These are phyloP conservation scores for Oreotrochilus melanogaster DNA, from an alignment of 2,113 vertebrate genomes.

Conservation along the genomic window DNA sequence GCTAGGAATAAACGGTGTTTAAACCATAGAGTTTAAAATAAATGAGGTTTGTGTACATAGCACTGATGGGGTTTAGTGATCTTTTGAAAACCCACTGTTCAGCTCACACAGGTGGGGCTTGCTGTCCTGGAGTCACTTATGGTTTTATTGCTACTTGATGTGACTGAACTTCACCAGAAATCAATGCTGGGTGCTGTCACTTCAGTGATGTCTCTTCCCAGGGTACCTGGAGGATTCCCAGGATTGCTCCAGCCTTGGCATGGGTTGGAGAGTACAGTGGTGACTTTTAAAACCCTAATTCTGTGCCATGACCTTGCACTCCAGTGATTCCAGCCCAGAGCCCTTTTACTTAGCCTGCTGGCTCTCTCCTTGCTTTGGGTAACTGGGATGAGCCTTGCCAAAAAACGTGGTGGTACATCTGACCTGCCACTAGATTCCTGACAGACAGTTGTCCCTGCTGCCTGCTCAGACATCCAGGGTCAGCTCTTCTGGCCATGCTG, in stretches of 20 bases:
- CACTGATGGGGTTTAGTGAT: constrained; percentile 42
- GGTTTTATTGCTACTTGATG: constrained; percentile 32
- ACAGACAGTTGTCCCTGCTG: not conserved
- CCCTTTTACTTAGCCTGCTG: not conserved
- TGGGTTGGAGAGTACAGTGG: not conserved
- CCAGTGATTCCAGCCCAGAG: not conserved
- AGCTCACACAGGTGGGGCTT: not conserved
- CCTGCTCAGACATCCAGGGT: not conserved
- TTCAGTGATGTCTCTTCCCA: not conserved
- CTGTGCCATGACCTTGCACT: not conserved
- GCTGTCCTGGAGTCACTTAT: not conserved
- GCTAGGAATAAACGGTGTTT: constrained; percentile 10
- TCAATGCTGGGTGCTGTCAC: not conserved
- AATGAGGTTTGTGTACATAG: constrained; percentile 27
- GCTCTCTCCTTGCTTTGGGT: not conserved
- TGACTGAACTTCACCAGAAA: not conserved
- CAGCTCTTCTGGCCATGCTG: not conserved
- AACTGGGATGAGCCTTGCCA: not conserved
- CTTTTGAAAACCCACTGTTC: constrained; percentile 25
- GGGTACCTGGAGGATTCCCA: not conserved
- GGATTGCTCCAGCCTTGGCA: not conserved
- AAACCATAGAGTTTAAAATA: constrained; percentile 32
- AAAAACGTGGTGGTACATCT: not conserved
- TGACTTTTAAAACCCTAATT: not conserved
- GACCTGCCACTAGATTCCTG: not conserved